Percentiles rank a stretch among this genome's conserved stretches.
Evolutionary conservation across 2,797 vertebrate genomes (phyloP).

Genomic region (Poeciliopsis infans): DNA sequence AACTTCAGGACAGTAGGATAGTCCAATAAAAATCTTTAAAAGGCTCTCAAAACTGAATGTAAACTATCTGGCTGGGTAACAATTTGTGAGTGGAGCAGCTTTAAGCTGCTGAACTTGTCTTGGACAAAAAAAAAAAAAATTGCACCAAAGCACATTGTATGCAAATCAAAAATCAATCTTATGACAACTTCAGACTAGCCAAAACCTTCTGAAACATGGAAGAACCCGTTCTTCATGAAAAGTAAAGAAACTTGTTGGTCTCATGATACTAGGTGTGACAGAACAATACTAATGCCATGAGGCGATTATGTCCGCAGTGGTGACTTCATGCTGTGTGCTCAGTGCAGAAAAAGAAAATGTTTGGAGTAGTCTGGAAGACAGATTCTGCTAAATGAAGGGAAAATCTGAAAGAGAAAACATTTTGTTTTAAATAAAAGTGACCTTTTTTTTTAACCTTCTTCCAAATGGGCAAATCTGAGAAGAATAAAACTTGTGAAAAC

Average conservation of each 20-base stretch:
- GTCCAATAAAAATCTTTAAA: neutral
- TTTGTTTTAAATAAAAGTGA: neutral
- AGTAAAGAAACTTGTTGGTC: neutral
- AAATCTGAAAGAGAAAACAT: neutral
- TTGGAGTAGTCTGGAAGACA: neutral
- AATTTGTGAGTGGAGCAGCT: neutral
- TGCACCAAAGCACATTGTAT: neutral
- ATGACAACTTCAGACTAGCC: neutral
- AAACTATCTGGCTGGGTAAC: too few relatives aligned
- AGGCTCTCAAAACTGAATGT: too few relatives aligned
- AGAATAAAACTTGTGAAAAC: neutral
- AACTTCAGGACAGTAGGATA: neutral
- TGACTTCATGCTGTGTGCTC: neutral
- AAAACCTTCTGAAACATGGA: too few relatives aligned
- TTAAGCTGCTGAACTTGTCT: too few relatives aligned
- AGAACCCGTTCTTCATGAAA: neutral
- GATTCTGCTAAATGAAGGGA: neutral
- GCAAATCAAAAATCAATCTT: neutral
- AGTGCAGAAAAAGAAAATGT: neutral
- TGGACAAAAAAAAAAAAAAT: too few relatives aligned
- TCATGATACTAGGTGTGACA: neutral
- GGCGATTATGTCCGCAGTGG: neutral
- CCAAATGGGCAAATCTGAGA: neutral
- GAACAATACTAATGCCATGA: neutral
- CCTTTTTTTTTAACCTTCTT: neutral